Percentiles rank a stretch among this genome's conserved stretches.
These are phyloP conservation scores for Bicyclus anynana DNA, from an alignment of 1,140 invertebrate genomes.

Conservation along the genomic window DNA sequence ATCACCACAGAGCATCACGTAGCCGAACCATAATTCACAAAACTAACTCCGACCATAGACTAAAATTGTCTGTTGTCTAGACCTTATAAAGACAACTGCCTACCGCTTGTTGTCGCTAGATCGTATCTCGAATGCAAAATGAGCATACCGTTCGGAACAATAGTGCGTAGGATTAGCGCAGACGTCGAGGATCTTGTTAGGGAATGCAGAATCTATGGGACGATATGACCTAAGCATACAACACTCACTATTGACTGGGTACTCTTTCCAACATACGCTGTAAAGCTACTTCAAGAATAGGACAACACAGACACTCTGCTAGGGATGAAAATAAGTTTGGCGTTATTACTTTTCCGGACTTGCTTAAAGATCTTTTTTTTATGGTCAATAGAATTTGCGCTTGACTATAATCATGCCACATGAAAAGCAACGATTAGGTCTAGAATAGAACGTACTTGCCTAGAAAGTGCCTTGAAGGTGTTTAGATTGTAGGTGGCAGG, in stretches of 20 bases:
- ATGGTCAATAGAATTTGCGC: no score
- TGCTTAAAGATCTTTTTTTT: no score
- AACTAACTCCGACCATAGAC: slow-evolving; percentile 5
- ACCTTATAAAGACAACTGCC: slow-evolving; percentile 31
- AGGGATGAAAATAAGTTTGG: no score
- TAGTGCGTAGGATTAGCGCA: slow-evolving; percentile 58
- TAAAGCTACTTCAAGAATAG: no score
- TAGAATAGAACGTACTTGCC: no score
- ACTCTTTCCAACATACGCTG: no score
- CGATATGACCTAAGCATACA: slow-evolving; percentile 17
- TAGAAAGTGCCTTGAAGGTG: no score
- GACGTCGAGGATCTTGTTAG: slow-evolving; percentile 27
- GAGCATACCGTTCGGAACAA: slow-evolving; percentile 49
- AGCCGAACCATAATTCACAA: slow-evolving; percentile 13
- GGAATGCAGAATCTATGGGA: slow-evolving; percentile 12
- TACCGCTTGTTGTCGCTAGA: slow-evolving; percentile 36
- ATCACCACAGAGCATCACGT: slow-evolving; percentile 9
- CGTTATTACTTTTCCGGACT: no score
- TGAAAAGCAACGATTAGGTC: no score
- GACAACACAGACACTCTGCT: no score
- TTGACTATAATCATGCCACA: no score
- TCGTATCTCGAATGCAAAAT: slow-evolving; percentile 45
- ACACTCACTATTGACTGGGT: neutral
- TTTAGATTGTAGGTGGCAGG: no score
- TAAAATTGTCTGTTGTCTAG: slow-evolving; percentile 13